A percentile compares a stretch with the other conserved stretches of the same genome.
Evolutionary conservation across 2,888 invertebrate species (phyloP).

Genomic region (Cordilura impudica): DNA sequence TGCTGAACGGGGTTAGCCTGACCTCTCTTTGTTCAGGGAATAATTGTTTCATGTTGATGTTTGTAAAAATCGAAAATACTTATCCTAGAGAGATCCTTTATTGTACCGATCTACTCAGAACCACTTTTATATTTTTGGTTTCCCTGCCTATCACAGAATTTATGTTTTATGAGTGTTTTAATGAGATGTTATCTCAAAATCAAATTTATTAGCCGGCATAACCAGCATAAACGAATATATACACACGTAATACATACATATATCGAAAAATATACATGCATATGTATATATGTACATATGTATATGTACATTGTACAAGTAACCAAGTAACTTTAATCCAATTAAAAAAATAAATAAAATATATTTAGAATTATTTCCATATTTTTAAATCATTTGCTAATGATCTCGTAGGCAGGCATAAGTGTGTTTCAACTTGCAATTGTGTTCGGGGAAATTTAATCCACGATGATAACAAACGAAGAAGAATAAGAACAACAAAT

Average conservation of each 20-base stretch:
- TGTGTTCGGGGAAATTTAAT: slow-evolving; percentile 16
- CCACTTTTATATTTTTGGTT: not conserved
- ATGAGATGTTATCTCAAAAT: not conserved
- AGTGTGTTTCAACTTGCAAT: slow-evolving; percentile 9
- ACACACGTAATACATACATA: not conserved
- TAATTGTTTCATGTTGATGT: no score
- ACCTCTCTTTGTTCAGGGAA: no score
- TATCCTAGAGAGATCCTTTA: no score
- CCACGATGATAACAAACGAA: slow-evolving; percentile 38
- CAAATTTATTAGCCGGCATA: not conserved
- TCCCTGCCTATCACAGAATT: no score
- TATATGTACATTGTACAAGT: not conserved
- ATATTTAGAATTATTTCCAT: slow-evolving; percentile 39
- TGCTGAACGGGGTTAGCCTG: no score
- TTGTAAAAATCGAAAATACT: no score
- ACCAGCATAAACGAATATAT: not conserved
- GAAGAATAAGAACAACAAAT: not conserved
- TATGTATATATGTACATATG: not conserved
- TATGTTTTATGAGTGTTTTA: not conserved
- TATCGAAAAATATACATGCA: not conserved
- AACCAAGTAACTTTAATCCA: slow-evolving; percentile 1
- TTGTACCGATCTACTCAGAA: no score
- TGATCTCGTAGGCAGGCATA: not conserved
- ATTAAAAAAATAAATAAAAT: slow-evolving; percentile 16
- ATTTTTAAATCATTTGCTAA: no score